Evolutionary conservation across 2,888 invertebrate species (phyloP), one percentile per base, ranked within the genome.

Genomic region (Ophion ventricosus): DNA sequence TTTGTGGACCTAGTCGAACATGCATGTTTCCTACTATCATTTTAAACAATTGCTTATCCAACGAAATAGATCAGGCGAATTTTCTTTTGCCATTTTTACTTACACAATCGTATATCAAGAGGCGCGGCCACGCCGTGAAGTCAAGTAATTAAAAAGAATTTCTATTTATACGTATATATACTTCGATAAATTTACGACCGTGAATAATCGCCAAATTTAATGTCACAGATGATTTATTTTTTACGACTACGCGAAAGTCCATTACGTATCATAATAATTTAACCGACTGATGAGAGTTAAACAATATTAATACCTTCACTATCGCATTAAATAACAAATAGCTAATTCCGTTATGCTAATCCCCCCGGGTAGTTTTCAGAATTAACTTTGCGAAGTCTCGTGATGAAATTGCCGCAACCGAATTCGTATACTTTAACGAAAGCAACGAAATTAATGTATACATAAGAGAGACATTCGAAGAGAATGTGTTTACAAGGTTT

Each of bases 261-360:
- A 35, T 35, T 35, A 35, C 25, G 49, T 23, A 17, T 11, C n/a
- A 49, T 40, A 57, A 7, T 26, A 20, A 14, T 59, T 29, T 17
- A 35, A 43, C 80, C 70, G 66, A 59, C 80, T 78, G 66, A 82
- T 74, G 64, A 80, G 66, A 76, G 56, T 64, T 69, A 78, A 64
- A 78, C 67, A 73, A 63, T 78, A 81, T 56, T 73, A 83, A 67
- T 69, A 86, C 84, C 83, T 86, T 86, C 84, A 86, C 84, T 81
- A 74, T 70, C 54, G n/a, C 17, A 17, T 85, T 67, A 59, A 70
- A 73, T 20, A 77, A 74, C 61, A 66, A 72, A 80, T 64, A 73
- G 56, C 69, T 79, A 76, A 78, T 72, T 76, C 40, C 23, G 67
- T 66, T 79, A 84, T 81, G 84, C 74, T 69, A 80, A 84, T 64